Conservation (phyloP, 1,140 invertebrate species). For the Agrypnia vestita region DNA sequence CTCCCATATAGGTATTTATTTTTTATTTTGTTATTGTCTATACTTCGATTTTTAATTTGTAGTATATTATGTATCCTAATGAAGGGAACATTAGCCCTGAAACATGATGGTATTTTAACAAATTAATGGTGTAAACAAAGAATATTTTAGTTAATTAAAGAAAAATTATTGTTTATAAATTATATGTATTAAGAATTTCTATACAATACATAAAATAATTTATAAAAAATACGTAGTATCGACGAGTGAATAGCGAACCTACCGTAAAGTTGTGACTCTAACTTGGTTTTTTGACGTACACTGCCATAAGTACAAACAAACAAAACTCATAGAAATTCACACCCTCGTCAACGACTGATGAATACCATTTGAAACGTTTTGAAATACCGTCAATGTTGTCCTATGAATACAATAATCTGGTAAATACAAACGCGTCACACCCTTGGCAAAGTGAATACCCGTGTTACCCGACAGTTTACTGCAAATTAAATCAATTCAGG, state of each 20-base stretch:
- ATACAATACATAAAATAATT: too few relatives aligned
- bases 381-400: constrained; percentile 29
- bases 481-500: constrained; percentile 49
- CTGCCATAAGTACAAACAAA: neutral
- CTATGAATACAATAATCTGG: constrained; percentile 36
- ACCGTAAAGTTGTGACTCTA: neutral
- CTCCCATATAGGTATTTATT: too few relatives aligned
- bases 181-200: too few relatives aligned
- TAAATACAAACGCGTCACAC: constrained; percentile 30
- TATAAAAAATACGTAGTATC: too few relatives aligned
- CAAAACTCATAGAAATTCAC: neutral
- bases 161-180: too few relatives aligned
- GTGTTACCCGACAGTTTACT: constrained; percentile 42
- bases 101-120: too few relatives aligned
- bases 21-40: too few relatives aligned
- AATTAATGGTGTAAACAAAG: too few relatives aligned
- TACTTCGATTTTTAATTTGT: too few relatives aligned
- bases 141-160: too few relatives aligned
- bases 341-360: constrained; percentile 23
- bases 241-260: neutral
- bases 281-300: neutral
- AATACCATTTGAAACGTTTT: constrained; percentile 7
- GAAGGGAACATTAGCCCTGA: too few relatives aligned
- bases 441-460: constrained; percentile 42
- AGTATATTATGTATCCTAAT: too few relatives aligned